These are phyloP conservation scores for Paramormyrops kingsleyae DNA, from an alignment of 2,113 vertebrate genomes.

Conservation along the genomic window DNA sequence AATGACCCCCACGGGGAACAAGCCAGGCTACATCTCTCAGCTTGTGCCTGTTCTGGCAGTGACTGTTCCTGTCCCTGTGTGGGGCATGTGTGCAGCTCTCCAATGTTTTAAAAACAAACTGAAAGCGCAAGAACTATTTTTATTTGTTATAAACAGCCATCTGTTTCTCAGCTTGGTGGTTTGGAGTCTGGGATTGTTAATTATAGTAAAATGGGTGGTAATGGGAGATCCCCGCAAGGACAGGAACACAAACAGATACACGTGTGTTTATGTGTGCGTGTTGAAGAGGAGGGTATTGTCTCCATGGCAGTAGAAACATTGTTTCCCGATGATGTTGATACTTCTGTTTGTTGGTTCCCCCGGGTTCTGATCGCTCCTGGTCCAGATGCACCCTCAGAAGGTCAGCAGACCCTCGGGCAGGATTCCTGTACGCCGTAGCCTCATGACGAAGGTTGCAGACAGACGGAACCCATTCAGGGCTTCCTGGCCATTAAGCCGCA, in stretches of 20 bases:
- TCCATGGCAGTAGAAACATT: not conserved
- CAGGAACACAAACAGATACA: not conserved
- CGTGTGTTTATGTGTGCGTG: not conserved
- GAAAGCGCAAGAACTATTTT: not conserved
- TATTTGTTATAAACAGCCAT: not conserved
- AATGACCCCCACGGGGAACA: not conserved
- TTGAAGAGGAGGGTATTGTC: not conserved
- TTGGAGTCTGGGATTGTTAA: not conserved
- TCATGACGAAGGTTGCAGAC: not conserved
- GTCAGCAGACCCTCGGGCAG: not conserved
- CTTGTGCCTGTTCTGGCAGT: not conserved
- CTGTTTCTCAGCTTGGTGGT: not conserved
- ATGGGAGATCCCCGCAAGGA: not conserved
- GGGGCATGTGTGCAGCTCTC: not conserved
- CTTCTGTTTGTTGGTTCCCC: not conserved
- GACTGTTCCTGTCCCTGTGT: not conserved
- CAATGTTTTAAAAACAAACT: not conserved
- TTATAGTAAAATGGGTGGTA: not conserved
- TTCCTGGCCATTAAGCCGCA: not conserved
- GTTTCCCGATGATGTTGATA: not conserved
- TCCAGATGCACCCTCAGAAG: not conserved
- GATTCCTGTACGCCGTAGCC: not conserved
- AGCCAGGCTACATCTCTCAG: not conserved
- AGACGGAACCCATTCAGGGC: not conserved
- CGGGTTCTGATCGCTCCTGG: not conserved